Percentiles rank a stretch among this genome's conserved stretches.
Evolutionary conservation across 2,113 vertebrate species (phyloP).

Genomic region (Caloenas nicobarica): DNA sequence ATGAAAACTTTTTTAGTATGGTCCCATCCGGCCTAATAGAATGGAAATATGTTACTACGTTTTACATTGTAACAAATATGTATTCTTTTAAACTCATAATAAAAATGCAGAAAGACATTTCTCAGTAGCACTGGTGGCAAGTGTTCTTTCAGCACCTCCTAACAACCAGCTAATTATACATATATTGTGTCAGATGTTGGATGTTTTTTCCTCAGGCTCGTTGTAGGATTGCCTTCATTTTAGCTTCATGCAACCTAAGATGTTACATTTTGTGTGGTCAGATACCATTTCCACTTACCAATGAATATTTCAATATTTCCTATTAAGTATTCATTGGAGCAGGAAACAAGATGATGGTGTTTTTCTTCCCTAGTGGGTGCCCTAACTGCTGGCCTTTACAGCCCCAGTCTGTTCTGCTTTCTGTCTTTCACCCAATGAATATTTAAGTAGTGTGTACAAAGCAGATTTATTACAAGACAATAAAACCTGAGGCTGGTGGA

Average conservation of each 20-base stretch:
- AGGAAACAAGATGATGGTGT: not conserved
- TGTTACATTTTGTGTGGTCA: not conserved
- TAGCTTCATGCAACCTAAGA: not conserved
- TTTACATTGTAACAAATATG: not conserved
- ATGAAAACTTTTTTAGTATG: not conserved
- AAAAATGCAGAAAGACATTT: not conserved
- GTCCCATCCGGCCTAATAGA: not conserved
- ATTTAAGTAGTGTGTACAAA: not conserved
- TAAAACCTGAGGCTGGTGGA: not conserved
- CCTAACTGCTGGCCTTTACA: not conserved
- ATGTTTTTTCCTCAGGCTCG: not conserved
- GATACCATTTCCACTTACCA: not conserved
- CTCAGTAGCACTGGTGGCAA: not conserved
- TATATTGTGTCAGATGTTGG: not conserved
- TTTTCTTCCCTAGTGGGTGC: not conserved
- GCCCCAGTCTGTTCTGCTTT: not conserved
- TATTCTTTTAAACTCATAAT: not conserved
- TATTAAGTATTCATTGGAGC: slow-evolving; percentile 13
- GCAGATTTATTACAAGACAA: not conserved
- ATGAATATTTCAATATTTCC: slow-evolving; percentile 39
- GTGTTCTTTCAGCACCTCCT: not conserved
- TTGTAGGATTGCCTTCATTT: not conserved
- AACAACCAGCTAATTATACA: not conserved
- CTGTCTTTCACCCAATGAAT: not conserved
- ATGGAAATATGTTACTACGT: not conserved